Base-by-base conservation (phyloP, 1,140 invertebrate species). In the Drosophila teissieri region DNA sequence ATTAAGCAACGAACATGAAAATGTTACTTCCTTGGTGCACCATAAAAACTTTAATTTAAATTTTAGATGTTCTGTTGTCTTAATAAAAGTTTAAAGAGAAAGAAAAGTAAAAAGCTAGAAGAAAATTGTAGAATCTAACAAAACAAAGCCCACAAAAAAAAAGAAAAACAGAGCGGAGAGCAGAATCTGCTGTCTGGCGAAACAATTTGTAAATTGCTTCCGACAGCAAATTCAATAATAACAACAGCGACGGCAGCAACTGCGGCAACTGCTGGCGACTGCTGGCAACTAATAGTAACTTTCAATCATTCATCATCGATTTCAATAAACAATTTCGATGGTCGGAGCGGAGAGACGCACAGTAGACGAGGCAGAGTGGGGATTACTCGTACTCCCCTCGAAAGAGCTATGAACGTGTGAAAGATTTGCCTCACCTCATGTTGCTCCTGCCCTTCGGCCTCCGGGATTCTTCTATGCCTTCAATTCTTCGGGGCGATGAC, bases 241-340 rank as follows among this genome's bases (percentile, higher is more conserved):
- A 44, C 67, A 68, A 39, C 55, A 60, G 34, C 61, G 52, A 15
- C 63, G 53, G 39, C 51, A 53, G 40, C 27, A 56, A 22, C 34
- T 46, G 42, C 37, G 12, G 22, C 40, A 42, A 57, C 53, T 45
- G 61, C 39, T 39, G 69, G 55, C 74, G 88, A 82, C 78, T 86
- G 61, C 39, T 36, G 69, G 55, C 75, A 86, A 82, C 78, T 86
- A 86, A 86, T 86, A 86, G 83, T 88, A 83, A 86, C 83, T 86
- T 86, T 86, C 83, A 86, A 86, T 86, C 83, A 86, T 86, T 86
- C 84, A 86, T 86, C 83, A 88, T 86, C 83, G 79, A 86, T 86
- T 86, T 86, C 83, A 86, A 86, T 86, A 86, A 86, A 86, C 84
- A 83, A 88, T 89, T 88, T 86, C 83, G 83, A 86, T 86, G 75